A percentile compares a stretch with the other conserved stretches of the same genome.
These are phyloP conservation scores for Ophonus ardosiacus DNA, from an alignment of 2,888 invertebrate species.

Conservation along the genomic window DNA sequence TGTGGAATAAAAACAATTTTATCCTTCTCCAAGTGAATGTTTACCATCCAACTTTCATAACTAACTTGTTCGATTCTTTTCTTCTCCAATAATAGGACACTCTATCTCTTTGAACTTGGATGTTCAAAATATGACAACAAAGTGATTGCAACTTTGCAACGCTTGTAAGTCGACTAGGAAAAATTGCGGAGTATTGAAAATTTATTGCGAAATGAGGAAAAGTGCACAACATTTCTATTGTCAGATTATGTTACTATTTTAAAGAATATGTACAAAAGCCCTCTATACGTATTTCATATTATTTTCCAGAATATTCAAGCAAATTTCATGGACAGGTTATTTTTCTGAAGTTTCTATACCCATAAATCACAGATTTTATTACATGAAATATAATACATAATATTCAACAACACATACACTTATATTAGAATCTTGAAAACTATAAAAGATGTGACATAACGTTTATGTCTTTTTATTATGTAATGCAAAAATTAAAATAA, in stretches of 20 bases:
- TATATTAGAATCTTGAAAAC: no score
- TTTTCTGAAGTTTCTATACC: no score
- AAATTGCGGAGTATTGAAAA: neutral
- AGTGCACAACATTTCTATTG: neutral
- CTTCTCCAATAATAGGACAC: neutral
- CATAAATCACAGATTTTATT: no score
- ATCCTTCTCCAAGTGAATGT: neutral
- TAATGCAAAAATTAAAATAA: no score
- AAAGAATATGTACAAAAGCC: no score
- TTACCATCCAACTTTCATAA: neutral
- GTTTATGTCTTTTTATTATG: no score
- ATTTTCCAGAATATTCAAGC: no score
- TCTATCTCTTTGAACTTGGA: neutral
- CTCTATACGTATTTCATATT: no score
- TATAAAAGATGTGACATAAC: no score
- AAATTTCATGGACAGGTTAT: no score
- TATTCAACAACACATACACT: no score
- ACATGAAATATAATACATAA: no score
- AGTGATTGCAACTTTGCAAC: neutral
- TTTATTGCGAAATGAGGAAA: neutral
- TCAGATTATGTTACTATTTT: neutral
- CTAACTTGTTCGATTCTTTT: neutral
- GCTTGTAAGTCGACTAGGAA: neutral
- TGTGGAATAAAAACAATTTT: neutral
- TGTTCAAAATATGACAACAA: neutral